phyloP scores from a whole-genome alignment of 2,797 vertebrate species.

The Pogonophryne albipinna region DNA sequence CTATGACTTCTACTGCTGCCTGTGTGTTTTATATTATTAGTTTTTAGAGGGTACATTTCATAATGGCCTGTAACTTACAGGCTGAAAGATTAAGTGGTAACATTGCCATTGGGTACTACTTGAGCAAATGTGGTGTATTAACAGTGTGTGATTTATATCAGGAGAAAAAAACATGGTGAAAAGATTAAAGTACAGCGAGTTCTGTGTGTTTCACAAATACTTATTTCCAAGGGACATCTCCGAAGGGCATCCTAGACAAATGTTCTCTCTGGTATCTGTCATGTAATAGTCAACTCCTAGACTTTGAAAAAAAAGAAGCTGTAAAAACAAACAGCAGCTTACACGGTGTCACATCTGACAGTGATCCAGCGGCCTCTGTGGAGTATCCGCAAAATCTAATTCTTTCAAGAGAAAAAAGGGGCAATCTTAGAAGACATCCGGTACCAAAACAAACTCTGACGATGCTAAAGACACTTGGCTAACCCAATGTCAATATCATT shows the following conservation, averaged over 20 bases:
- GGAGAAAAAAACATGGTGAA: slow-evolving; percentile 21
- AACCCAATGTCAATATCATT: slow-evolving; percentile 54
- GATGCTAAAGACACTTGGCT: slow-evolving; percentile 31
- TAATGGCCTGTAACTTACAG: slow-evolving; percentile 53
- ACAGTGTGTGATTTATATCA: slow-evolving; percentile 57
- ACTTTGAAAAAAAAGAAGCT: slow-evolving; percentile 58
- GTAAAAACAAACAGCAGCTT: slow-evolving; percentile 70
- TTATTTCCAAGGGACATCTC: slow-evolving; percentile 53
- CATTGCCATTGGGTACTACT: slow-evolving; percentile 37
- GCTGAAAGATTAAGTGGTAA: slow-evolving; percentile 60
- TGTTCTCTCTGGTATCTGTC: slow-evolving; percentile 65
- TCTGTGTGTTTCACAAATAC: slow-evolving; percentile 29
- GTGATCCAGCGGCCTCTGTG: slow-evolving; percentile 50
- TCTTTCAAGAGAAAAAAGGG: slow-evolving; percentile 11
- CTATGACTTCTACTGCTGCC: slow-evolving; percentile 38
- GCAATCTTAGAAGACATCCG: not conserved
- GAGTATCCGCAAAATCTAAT: slow-evolving; percentile 35
- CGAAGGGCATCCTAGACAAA: slow-evolving; percentile 58
- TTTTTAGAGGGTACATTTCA: slow-evolving; percentile 66
- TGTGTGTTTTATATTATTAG: slow-evolving; percentile 53
- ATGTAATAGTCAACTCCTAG: slow-evolving; percentile 47
- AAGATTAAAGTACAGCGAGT: slow-evolving; percentile 43
- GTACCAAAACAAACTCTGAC: slow-evolving; percentile 21
- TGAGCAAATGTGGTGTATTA: slow-evolving; percentile 22
- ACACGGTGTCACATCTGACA: slow-evolving; percentile 64